Base-by-base conservation (phyloP, 2,797 vertebrate species). In the Benthosema pterotum region DNA sequence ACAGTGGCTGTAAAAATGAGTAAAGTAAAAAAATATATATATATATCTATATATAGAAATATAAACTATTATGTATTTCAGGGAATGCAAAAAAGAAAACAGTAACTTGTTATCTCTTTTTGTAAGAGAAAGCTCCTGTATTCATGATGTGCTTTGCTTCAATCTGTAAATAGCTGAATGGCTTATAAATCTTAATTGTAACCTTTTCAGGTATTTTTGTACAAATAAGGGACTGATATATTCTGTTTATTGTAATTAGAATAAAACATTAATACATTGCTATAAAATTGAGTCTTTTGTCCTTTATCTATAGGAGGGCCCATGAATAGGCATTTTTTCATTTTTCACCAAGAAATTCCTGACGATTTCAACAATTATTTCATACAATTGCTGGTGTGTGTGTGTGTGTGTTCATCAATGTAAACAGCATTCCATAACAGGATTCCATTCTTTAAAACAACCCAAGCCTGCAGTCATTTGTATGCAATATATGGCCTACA, bases 191-290 rank as follows among this genome's bases (percentile, higher is more conserved):
- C 91, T 84, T 94, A 95, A 95, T 92, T 96, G 94, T 97, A 95
- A 95, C 94, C 93, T 94, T 90, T 98, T 97, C 94, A 95, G 95
- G 95, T 97, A 97, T 98, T 98, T 99, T 98, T 99, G 95, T 98
- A 99, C 93, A 95, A 95, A 95, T 92, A 95, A 96, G 94, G 94
- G 95, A 96, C 93, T 95, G 96, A 94, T 95, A 91, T 93, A 94
- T 95, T 97, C 93, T 97, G 93, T 96, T 96, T 95, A 95, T 95
- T 96, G 94, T 95, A 94, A 94, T 92, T 97, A 96, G 94, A 97
- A 97, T 97, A 96, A 98, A 99, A 95, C 89, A 94, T 95, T 93
- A 95, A 95, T 94, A 94, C 92, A 91, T 95, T 93, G 91, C 89
- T 96, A 94, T 94, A 93, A 79, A 87, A 85, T 84, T 56, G 4